Evolutionary conservation across 2,113 vertebrate species (phyloP).

Genomic region (Coracopsis vasa): DNA sequence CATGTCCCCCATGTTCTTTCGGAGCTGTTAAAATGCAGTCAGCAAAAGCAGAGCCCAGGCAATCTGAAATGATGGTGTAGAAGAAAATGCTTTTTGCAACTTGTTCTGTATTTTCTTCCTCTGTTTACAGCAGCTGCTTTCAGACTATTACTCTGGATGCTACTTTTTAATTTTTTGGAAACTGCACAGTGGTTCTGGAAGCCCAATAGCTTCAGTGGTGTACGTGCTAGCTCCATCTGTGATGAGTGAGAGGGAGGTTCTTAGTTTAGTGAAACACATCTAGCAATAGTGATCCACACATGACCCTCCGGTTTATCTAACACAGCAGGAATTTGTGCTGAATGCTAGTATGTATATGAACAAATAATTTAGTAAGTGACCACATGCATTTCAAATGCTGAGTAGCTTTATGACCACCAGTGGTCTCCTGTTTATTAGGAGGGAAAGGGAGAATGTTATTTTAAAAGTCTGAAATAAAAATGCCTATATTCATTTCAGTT

Average conservation of each 20-base stretch:
- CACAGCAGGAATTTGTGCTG: neutral
- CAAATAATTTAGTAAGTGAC: neutral
- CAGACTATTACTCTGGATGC: neutral
- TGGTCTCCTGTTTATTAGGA: neutral
- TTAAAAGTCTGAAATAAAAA: neutral
- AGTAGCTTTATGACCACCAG: neutral
- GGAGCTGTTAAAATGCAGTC: neutral
- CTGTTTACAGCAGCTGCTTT: neutral
- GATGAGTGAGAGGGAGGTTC: neutral
- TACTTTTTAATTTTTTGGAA: neutral
- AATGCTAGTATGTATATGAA: neutral
- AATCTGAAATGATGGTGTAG: neutral
- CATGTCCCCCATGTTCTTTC: neutral
- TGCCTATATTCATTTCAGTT: neutral
- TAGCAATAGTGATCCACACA: neutral
- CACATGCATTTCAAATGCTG: neutral
- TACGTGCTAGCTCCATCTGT: neutral
- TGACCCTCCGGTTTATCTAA: neutral
- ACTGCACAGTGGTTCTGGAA: neutral
- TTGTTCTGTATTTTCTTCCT: neutral
- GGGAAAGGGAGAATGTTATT: neutral
- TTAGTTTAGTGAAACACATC: neutral
- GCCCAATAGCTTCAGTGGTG: neutral
- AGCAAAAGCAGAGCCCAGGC: neutral
- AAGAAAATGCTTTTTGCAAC: neutral